Evolutionary conservation across 2,113 vertebrate species (phyloP).

Genomic region (Clarias gariepinus): DNA sequence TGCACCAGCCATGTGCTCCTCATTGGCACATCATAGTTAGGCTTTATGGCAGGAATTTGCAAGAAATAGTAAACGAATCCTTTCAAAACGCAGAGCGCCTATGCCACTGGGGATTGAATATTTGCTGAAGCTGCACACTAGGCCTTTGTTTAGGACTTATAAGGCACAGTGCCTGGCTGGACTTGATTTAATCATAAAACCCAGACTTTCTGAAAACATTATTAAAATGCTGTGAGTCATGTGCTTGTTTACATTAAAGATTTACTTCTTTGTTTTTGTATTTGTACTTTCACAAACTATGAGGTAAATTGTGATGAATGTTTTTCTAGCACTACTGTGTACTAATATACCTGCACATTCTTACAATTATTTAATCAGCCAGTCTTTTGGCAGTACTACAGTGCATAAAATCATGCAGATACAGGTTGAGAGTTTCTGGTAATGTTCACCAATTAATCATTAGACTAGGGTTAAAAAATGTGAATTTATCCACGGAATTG

Average conservation of each 20-base stretch:
- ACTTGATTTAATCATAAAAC: background rate
- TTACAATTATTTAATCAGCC: background rate
- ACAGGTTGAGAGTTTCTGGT: background rate
- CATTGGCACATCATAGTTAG: background rate
- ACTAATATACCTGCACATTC: background rate
- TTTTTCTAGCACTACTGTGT: background rate
- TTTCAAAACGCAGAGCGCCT: background rate
- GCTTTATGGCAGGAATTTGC: constrained; percentile 19
- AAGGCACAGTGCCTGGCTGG: background rate
- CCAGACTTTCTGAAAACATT: background rate
- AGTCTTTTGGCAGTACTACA: background rate
- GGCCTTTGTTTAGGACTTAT: constrained; percentile 14
- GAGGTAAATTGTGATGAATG: background rate
- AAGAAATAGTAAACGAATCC: background rate
- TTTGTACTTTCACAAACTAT: background rate
- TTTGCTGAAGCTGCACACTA: constrained; percentile 24
- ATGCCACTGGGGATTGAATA: constrained; percentile 19
- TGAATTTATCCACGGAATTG: background rate
- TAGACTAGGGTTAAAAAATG: background rate
- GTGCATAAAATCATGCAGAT: background rate
- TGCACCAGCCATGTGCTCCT: constrained; percentile 27
- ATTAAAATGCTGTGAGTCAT: constrained; percentile 1
- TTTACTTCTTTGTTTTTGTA: background rate
- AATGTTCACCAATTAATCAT: background rate
- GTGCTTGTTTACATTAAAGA: background rate